These are phyloP conservation scores for Pterois miles DNA, from an alignment of 2,797 vertebrate species.

Conservation along the genomic window DNA sequence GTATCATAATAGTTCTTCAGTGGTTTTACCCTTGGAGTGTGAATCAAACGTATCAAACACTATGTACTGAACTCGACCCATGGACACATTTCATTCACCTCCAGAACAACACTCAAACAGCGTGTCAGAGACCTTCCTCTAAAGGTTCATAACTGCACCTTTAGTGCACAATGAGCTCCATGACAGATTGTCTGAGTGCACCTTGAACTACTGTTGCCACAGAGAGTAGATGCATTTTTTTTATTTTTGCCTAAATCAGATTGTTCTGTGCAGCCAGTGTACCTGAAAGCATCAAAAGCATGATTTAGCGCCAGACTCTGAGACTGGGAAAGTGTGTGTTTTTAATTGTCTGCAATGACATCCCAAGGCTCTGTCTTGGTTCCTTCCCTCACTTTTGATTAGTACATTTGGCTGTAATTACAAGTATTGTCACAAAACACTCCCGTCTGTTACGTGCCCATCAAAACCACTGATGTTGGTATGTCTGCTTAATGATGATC, in stretches of 20 bases:
- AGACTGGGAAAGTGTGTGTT: constrained; percentile 48
- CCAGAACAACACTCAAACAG: neutral
- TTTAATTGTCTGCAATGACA: constrained; percentile 64
- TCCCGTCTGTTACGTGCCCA: constrained; percentile 61
- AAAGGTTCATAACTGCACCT: constrained; percentile 15
- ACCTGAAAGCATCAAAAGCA: constrained; percentile 51
- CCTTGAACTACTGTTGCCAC: neutral
- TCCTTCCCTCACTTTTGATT: constrained; percentile 68
- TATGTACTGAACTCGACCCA: constrained; percentile 9
- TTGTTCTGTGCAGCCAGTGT: constrained; percentile 29
- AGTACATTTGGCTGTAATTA: constrained; percentile 78
- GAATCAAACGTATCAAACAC: constrained; percentile 36
- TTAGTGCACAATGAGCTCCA: constrained; percentile 19
- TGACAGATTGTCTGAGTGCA: constrained; percentile 33
- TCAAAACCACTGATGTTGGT: constrained; percentile 72
- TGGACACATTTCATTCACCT: constrained; percentile 16
- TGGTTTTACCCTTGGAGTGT: constrained; percentile 59
- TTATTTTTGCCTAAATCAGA: constrained; percentile 40
- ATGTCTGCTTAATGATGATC: constrained; percentile 76
- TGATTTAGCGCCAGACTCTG: constrained; percentile 37
- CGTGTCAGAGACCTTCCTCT: constrained; percentile 5
- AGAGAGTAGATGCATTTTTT: constrained; percentile 44
- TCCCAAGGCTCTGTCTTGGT: constrained; percentile 41
- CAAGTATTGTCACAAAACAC: constrained; percentile 75
- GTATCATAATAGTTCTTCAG: constrained; percentile 30